Evolutionary conservation across 2,888 invertebrate genomes (phyloP).

Genomic region (Hypolimnas misippus): DNA sequence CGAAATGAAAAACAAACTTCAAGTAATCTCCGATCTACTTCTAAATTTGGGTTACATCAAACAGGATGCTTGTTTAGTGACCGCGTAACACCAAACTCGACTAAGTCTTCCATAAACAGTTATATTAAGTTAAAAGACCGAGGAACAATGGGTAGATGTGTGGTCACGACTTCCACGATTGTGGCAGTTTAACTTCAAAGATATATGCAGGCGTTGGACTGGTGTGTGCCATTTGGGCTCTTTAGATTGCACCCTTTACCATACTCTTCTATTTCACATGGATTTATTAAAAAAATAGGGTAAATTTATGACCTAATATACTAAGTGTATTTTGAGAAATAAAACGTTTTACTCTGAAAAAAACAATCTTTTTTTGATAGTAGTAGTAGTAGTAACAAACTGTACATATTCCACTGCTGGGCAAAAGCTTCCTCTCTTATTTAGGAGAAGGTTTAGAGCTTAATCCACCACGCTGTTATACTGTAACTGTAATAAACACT

Average conservation of each 20-base stretch:
- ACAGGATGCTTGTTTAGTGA: constrained; percentile 39
- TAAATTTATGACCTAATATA: background rate
- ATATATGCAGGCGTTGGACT: constrained; percentile 25
- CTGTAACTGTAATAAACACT: too few species aligned
- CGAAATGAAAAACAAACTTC: background rate
- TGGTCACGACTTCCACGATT: constrained; percentile 60
- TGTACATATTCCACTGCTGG: too few species aligned
- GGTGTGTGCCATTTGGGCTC: constrained; percentile 18
- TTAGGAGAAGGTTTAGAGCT: too few species aligned
- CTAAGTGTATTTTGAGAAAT: too few species aligned
- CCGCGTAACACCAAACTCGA: constrained; percentile 43
- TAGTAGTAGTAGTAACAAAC: too few species aligned
- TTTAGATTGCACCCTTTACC: background rate
- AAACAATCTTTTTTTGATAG: too few species aligned
- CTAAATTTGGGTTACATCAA: constrained; percentile 29
- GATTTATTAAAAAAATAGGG: too few species aligned
- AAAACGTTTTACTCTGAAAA: too few species aligned
- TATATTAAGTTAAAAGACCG: constrained; percentile 47
- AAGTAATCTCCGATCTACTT: constrained; percentile 28
- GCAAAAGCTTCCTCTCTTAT: too few species aligned
- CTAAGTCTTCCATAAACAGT: constrained; percentile 47
- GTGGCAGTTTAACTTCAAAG: constrained; percentile 66
- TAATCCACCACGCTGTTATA: too few species aligned
- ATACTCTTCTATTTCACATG: background rate
- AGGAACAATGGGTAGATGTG: constrained; percentile 46